Percentiles rank a stretch among this genome's conserved stretches.
phyloP scores from a whole-genome alignment of 2,113 vertebrate genomes.

The Origma solitaria region DNA sequence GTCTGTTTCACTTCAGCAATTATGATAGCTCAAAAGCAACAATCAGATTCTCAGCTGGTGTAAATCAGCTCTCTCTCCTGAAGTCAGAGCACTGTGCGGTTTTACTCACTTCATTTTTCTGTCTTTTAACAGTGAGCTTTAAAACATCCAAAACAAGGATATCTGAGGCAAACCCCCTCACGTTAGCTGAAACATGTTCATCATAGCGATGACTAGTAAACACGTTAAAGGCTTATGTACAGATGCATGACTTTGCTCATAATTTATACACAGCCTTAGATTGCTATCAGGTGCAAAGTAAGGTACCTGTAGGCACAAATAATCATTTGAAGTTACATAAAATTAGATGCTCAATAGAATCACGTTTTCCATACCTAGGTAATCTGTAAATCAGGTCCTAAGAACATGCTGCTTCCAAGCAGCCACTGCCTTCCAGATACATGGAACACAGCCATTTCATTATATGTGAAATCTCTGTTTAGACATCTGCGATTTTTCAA shows the following conservation, averaged over 20 bases:
- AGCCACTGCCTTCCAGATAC: background rate
- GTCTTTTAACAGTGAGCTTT: background rate
- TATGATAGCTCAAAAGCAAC: background rate
- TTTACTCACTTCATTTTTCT: background rate
- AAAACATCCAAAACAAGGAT: background rate
- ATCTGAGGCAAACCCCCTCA: background rate
- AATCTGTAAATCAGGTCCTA: background rate
- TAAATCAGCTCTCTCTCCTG: background rate
- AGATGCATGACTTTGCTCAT: background rate
- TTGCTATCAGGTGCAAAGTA: background rate
- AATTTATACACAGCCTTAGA: background rate
- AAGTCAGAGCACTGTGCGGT: background rate
- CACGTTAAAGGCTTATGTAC: background rate
- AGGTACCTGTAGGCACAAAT: background rate
- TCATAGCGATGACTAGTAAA: background rate
- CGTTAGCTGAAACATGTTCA: background rate
- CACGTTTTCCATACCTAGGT: background rate
- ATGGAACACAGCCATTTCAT: background rate
- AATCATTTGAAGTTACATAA: background rate
- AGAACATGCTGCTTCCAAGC: background rate
- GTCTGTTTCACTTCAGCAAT: slow-evolving; percentile 59
- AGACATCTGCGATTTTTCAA: background rate
- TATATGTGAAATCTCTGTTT: background rate
- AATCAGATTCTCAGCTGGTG: slow-evolving; percentile 39
- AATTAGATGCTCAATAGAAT: background rate